These are phyloP conservation scores for Alethe castanea DNA, from an alignment of 2,113 vertebrate genomes.

Conservation along the genomic window DNA sequence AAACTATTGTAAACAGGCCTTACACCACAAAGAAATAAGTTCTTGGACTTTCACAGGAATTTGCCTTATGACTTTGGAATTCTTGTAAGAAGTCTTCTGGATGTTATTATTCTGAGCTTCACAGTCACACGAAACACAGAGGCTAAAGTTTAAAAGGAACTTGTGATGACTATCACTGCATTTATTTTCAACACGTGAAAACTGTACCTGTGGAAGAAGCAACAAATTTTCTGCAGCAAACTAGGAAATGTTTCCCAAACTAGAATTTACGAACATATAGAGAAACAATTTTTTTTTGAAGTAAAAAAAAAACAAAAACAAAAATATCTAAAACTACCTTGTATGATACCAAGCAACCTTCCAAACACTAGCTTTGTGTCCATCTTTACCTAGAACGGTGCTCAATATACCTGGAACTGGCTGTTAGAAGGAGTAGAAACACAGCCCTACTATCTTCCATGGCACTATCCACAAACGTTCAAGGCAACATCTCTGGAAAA, in stretches of 20 bases:
- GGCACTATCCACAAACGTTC: neutral
- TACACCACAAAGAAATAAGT: neutral
- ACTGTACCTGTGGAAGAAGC: neutral
- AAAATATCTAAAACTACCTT: neutral
- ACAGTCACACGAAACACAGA: neutral
- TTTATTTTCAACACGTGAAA: neutral
- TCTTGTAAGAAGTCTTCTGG: neutral
- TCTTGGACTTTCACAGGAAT: neutral
- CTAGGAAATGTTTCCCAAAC: neutral
- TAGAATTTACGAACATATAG: neutral
- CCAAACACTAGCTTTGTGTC: neutral
- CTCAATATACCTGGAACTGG: neutral
- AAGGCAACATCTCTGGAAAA: neutral
- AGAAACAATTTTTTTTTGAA: neutral
- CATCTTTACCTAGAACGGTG: neutral
- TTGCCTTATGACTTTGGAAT: neutral
- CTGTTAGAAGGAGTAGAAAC: neutral
- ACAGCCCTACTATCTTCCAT: neutral
- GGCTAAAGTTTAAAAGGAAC: neutral
- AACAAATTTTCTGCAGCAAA: neutral
- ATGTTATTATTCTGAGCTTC: neutral
- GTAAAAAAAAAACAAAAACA: neutral
- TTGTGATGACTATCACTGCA: neutral
- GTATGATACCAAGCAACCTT: neutral
- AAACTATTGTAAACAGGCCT: neutral